A percentile compares a stretch with the other conserved stretches of the same genome.
phyloP scores from a whole-genome alignment of 2,888 invertebrate species.

The Drosophila demipolita region DNA sequence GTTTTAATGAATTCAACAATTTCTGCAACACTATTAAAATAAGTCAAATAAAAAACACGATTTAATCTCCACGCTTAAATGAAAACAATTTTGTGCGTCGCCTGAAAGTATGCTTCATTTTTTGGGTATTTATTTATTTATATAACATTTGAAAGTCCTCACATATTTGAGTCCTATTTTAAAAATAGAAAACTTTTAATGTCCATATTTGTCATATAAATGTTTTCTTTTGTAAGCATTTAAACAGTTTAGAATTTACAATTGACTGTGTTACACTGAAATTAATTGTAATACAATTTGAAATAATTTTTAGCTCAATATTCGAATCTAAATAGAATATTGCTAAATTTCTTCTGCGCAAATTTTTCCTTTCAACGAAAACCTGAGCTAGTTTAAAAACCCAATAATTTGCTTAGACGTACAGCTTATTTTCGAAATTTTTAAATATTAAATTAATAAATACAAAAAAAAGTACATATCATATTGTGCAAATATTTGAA shows the following conservation, averaged over 20 bases:
- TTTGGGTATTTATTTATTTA: neutral
- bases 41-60: neutral
- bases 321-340: too few relatives aligned
- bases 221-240: slow-evolving; percentile 7
- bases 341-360: neutral
- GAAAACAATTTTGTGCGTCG: slow-evolving; percentile 6
- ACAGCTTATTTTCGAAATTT: neutral
- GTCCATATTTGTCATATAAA: neutral
- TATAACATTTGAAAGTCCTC: neutral
- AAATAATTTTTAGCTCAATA: neutral
- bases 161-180: neutral
- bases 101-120: slow-evolving; percentile 56
- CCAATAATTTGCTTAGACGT: neutral
- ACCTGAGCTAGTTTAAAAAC: neutral
- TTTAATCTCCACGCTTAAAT: neutral
- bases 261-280: neutral
- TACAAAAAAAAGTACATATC: neutral
- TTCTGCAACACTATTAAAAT: neutral
- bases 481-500: neutral
- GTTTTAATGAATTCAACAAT: neutral
- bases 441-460: neutral
- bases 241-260: too few relatives aligned
- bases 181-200: neutral
- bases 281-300: neutral
- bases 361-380: neutral